phyloP scores from a whole-genome alignment of 2,797 vertebrate genomes.

The Thaleichthys pacificus region DNA sequence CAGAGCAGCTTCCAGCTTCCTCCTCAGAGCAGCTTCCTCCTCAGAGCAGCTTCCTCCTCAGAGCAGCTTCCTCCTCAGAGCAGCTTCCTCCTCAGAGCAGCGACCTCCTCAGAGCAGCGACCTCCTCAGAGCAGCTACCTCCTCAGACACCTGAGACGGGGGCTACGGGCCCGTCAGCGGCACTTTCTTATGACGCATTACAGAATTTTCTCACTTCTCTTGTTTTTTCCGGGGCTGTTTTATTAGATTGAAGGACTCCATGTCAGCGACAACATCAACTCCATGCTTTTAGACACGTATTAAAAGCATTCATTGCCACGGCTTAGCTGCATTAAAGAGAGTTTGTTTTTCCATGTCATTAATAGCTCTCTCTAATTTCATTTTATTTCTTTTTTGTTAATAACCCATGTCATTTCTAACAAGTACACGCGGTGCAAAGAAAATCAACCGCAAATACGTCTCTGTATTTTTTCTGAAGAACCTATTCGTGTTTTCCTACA shows the following conservation, averaged over 20 bases:
- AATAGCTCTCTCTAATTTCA: constrained; percentile 56
- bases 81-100: too few species aligned
- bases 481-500: constrained; percentile 44
- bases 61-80: too few species aligned
- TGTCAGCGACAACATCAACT: constrained; percentile 54
- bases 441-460: constrained; percentile 10
- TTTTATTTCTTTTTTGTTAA: constrained; percentile 66
- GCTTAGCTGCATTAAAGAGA: constrained; percentile 62
- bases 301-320: constrained; percentile 66
- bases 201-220: constrained; percentile 46
- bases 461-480: constrained; percentile 41
- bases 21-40: too few species aligned
- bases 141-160: constrained; percentile 52
- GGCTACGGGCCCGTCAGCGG: constrained; percentile 72
- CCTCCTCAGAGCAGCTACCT: too few species aligned
- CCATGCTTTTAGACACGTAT: constrained; percentile 63
- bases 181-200: constrained; percentile 68
- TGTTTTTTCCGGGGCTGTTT: constrained; percentile 13
- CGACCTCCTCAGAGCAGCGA: too few species aligned
- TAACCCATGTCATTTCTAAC: constrained; percentile 56
- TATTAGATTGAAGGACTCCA: constrained; percentile 52
- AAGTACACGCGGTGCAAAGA: constrained; percentile 29
- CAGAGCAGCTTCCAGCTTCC: too few species aligned
- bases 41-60: too few species aligned
- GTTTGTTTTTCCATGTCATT: constrained; percentile 66